These are phyloP conservation scores for human DNA, from an alignment of 2,113 vertebrate genomes.

Conservation along the genomic window GRCh38 chr13:74466001-74466500, in stretches of 20 bases:
- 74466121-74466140: neutral
- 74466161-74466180: neutral
- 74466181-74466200: neutral
- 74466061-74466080: neutral
- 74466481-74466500: neutral
- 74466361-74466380: neutral
- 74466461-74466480: slow-evolving; percentile 12
- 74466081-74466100: neutral
- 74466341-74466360: slow-evolving; percentile 51
- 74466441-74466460: slow-evolving; percentile 64
- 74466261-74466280: neutral
- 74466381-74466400: slow-evolving; percentile 20
- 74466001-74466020: neutral
- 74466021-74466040: neutral
- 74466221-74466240: neutral
- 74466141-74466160: neutral
- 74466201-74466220: neutral
- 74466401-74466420: slow-evolving; percentile 52
- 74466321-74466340: neutral
- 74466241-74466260: neutral
- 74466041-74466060: neutral
- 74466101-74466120: neutral
- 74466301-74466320: slow-evolving; percentile 48
- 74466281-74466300: slow-evolving; percentile 58
- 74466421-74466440: slow-evolving; percentile 49